Evolutionary conservation across 2,888 invertebrate species (phyloP).

Genomic region (Netelia inedita): DNA sequence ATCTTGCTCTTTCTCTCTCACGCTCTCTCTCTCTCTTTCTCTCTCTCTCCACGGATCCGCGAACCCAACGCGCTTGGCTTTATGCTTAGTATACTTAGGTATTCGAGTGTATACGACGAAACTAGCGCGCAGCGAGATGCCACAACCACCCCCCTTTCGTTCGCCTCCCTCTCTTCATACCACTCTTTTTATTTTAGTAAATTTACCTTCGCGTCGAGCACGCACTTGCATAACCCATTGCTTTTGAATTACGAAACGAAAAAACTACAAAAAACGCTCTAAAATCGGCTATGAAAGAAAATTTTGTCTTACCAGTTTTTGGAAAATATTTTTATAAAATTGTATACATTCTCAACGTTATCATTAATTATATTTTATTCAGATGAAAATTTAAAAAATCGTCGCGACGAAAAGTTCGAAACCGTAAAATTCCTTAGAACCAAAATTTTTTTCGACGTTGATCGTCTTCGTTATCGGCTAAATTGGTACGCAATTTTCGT

Average conservation of each 20-base stretch:
- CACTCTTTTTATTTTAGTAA: conserved; percentile 39
- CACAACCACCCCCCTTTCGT: conserved; percentile 18
- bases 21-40: conserved; percentile 30
- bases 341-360: not conserved
- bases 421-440: too few species aligned
- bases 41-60: conserved; percentile 40
- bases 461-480: too few species aligned
- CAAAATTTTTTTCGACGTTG: too few species aligned
- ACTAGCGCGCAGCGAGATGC: conserved; percentile 49
- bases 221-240: conserved; percentile 41
- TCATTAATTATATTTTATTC: not conserved
- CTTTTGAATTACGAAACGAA: conserved; percentile 25
- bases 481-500: too few species aligned
- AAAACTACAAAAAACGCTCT: not conserved
- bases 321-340: not conserved
- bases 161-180: not conserved
- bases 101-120: conserved; percentile 52
- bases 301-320: not conserved
- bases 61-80: conserved; percentile 47
- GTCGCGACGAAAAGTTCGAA: too few species aligned
- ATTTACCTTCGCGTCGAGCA: conserved; percentile 49
- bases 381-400: too few species aligned
- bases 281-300: conserved; percentile 10
- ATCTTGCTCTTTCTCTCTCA: conserved; percentile 70
- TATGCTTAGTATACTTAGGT: conserved; percentile 60